Evolutionary conservation across 2,113 vertebrate genomes (phyloP), one percentile per base, ranked within the genome.

Genomic region (Strix aluco): DNA sequence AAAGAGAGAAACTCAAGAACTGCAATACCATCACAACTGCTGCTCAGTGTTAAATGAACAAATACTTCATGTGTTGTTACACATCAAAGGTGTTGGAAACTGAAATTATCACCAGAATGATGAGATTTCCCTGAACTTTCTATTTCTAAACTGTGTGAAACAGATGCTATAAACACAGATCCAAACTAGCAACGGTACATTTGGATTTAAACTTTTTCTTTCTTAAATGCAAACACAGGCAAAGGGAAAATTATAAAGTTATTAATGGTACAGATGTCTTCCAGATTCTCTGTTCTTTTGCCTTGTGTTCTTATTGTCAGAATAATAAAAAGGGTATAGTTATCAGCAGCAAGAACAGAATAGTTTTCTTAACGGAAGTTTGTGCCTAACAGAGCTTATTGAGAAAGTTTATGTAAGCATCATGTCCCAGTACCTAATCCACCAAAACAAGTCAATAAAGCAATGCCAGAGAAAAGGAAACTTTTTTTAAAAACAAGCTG

Each of bases 391-490:
- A 40, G 2, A 79, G 72, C 49, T 94, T 91, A 92, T 46, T 74
- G 81, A 88, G 77, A 58, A 95, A 94, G 52, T 94, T 85, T 94
- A 73, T 46, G 54, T 61, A 91, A 95, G 77, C 57, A 47, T 69
- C 21, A 13, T 65, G 54, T 87, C 70, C 78, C 3, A 1, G 58
- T 62, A 91, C 27, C 49, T 94, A 97, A 96, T 91, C 73, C 70
- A 57, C 54, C 10, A 81, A 95, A 97, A 94, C 4, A 88, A 62
- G 84, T 81, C 86, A 95, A 92, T 65, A 88, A 90, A 91, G 25
- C 22, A 87, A 59, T 70, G 32, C 19, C 58, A 82, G 59, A 74
- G 23, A 74, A 91, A 89, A 81, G 57, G 1, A 27, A 86, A 47
- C 16, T 36, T 72, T 36, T 4, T 42, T 38, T 5, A 5, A 55